Evolutionary conservation across 1,140 invertebrate species (phyloP).

Genomic region (Magallana ariakensis): DNA sequence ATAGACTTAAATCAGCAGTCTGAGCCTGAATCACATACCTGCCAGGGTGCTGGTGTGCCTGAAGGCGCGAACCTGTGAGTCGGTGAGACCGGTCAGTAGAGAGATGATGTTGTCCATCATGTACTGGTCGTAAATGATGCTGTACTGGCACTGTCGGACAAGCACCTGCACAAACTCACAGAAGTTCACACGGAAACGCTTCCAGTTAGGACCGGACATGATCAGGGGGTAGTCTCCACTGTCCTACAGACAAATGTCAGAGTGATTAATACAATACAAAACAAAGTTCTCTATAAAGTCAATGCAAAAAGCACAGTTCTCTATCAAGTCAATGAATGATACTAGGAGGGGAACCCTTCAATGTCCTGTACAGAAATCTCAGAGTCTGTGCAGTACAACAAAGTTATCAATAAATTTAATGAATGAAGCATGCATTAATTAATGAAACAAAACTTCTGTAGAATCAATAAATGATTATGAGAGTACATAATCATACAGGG

Average conservation of each 20-base stretch:
- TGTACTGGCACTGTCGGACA: slow-evolving; percentile 98
- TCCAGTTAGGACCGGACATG: slow-evolving; percentile 97
- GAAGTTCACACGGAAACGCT: slow-evolving; percentile 97
- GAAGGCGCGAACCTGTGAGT: slow-evolving; percentile 99
- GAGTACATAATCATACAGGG: too few species aligned
- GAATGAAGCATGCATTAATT: too few species aligned
- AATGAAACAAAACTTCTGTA: too few species aligned
- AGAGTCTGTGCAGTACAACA: too few species aligned
- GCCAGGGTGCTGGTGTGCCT: slow-evolving; percentile 99
- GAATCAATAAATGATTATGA: too few species aligned
- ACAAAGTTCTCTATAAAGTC: not conserved
- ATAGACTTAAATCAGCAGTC: too few species aligned
- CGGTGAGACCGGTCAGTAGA: slow-evolving; percentile 96
- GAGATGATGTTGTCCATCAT: slow-evolving; percentile 99
- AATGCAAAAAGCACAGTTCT: not conserved
- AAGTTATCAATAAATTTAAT: too few species aligned
- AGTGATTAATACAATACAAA: not conserved
- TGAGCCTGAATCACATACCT: slow-evolving; percentile 81
- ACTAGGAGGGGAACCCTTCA: too few species aligned
- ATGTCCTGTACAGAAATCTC: too few species aligned
- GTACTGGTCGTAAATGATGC: slow-evolving; percentile 99
- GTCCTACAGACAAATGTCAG: slow-evolving; percentile 84
- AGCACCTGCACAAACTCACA: slow-evolving; percentile 98
- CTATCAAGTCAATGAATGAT: not conserved
- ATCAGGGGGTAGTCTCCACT: slow-evolving; percentile 99